Base-by-base conservation (phyloP, 2,797 vertebrate genomes). In the Myotis planiceps region DNA sequence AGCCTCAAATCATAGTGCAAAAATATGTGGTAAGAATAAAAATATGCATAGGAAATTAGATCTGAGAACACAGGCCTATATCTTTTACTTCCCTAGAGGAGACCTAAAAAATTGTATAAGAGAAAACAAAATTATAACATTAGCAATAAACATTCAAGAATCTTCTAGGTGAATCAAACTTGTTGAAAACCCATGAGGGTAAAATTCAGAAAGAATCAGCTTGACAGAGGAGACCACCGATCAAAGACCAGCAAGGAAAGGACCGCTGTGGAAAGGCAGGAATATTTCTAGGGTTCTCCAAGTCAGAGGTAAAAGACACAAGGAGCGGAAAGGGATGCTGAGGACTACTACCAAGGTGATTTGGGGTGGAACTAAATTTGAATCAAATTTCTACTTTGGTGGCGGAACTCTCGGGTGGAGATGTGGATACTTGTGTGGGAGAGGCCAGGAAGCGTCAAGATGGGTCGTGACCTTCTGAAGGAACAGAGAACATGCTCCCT, bases 31-130 rank as follows among this genome's bases (percentile, higher is more conserved):
- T 79, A 92, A 92, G 63, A 88, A 93, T 85, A 90, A 95, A 93
- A 93, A 90, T 15, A 32, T 82, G 90, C 72, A 86, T 37, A 88
- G n/a, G 27, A 97, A 97, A 96, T 90, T 90, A 95, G 81, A 94
- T 90, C 49, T 97, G 83, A 87, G 66, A 91, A 71, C 18, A 87
- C 45, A 87, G 29, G 45, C 49, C n/a, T 81, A 32, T 85, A 88
- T 80, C 15, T 84, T 80, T 95, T 92, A 65, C 29, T 94, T 94
- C 79, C 58, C 83, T 29, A 75, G 49, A 84, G 88, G 89, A 96
- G 16, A 75, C 25, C 80, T 68, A 92, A 94, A 92, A 94, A 82
- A 39, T 63, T 55, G 3, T 92, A 84, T 88, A 53, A 88, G 34
- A 92, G 34, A 49, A 95, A 97, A 90, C 37, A 74, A 86, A 95